phyloP scores from a whole-genome alignment of 2,797 vertebrate genomes.

The Alcedo quadribrachys region DNA sequence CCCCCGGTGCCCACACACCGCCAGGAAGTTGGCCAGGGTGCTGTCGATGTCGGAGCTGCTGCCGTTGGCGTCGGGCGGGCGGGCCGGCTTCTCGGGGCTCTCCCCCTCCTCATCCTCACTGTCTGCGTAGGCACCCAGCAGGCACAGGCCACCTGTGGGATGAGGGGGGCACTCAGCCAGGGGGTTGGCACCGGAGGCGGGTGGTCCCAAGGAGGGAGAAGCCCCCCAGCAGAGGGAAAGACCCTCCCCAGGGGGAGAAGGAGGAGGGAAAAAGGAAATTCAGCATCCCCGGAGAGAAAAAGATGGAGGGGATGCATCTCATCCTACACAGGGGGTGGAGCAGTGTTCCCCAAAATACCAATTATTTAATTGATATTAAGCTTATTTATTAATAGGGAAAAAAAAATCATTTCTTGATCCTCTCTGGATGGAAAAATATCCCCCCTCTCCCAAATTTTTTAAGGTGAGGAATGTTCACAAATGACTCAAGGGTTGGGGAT shows the following conservation, averaged over 20 bases:
- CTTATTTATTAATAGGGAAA: fast-evolving
- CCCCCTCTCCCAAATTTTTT: background rate
- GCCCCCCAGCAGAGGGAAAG: background rate
- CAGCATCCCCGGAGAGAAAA: fast-evolving
- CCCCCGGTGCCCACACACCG: too few species aligned
- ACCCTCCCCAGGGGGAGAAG: fast-evolving
- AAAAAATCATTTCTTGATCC: background rate
- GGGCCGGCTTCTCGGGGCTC: conserved; percentile 57
- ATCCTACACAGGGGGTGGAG: background rate
- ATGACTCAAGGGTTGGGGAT: too few species aligned
- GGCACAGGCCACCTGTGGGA: conserved; percentile 88
- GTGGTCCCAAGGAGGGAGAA: background rate
- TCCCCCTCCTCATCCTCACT: conserved; percentile 93
- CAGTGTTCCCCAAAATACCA: fast-evolving
- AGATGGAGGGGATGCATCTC: fast-evolving
- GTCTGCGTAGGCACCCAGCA: conserved; percentile 96
- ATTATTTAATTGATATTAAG: fast-evolving
- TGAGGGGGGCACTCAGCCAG: fast-evolving
- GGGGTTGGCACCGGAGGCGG: background rate
- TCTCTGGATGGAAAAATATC: fast-evolving
- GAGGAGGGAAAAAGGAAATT: background rate
- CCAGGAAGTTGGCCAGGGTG: conserved; percentile 81
- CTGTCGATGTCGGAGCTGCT: conserved; percentile 93
- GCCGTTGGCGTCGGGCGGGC: conserved; percentile 77
- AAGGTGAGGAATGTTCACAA: background rate